These are phyloP conservation scores for Neoscelio sp. DNA, from an alignment of 2,888 invertebrate species.

Conservation along the genomic window DNA sequence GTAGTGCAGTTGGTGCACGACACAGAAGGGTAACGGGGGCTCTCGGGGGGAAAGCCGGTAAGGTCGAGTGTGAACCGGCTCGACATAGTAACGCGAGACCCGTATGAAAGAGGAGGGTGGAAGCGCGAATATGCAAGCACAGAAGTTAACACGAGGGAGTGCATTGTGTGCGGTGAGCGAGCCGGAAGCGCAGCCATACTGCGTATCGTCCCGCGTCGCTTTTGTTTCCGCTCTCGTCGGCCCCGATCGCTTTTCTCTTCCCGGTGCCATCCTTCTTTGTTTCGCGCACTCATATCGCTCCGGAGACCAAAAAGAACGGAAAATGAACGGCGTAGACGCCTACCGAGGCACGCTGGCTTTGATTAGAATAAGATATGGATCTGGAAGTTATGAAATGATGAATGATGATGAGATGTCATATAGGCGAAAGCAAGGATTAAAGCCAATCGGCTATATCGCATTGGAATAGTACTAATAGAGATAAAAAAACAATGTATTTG, in stretches of 20 bases:
- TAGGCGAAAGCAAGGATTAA: too few species aligned
- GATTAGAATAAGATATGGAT: constrained; percentile 41
- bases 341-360: constrained; percentile 42
- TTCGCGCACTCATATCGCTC: constrained; percentile 56
- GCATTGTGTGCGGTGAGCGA: constrained; percentile 83
- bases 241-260: constrained; percentile 64
- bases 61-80: constrained; percentile 65
- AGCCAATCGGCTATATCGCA: too few species aligned
- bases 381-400: neutral
- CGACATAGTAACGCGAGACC: constrained; percentile 49
- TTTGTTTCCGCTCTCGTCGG: constrained; percentile 76
- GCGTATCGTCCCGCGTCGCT: constrained; percentile 76
- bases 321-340: constrained; percentile 45
- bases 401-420: neutral
- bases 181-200: constrained; percentile 83
- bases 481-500: too few species aligned
- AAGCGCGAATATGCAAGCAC: constrained; percentile 65
- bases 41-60: constrained; percentile 52
- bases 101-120: constrained; percentile 57
- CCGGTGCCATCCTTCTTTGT: constrained; percentile 63
- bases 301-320: constrained; percentile 49
- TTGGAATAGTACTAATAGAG: too few species aligned
- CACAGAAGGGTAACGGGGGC: constrained; percentile 12
- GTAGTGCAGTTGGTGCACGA: constrained; percentile 15
- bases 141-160: constrained; percentile 79